Evolutionary conservation across 2,888 invertebrate genomes (phyloP), one percentile per base, ranked within the genome.

Genomic region (Coecobrya sp.): DNA sequence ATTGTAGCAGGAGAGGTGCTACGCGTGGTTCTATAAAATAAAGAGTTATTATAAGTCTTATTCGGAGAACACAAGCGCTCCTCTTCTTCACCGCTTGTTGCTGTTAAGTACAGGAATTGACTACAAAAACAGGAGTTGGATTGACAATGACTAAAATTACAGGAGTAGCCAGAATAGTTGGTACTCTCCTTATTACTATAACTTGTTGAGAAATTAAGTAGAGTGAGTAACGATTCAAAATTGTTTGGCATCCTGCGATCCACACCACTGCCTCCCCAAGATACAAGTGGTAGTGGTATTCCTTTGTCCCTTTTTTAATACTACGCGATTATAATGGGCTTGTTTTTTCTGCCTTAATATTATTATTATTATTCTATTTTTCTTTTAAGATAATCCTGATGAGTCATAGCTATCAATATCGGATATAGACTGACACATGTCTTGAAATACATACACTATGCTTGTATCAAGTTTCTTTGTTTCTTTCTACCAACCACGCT

Each of bases 181-280:
- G 19, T 65, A 42, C n/a, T 30, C n/a, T 8, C 30, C 49, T 82
- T 52, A 30, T 42, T 25, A 36, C 13, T 55, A 49, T 59, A 45
- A 70, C 36, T 89, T 84, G 89, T 42, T 30, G 82, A 84, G 55
- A 89, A 89, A 89, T 49, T 86, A 86, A 84, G 73, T 70, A 84
- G 55, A 70, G 52, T 52, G 52, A 84, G 84, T 73, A 84, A 55
- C 42, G 70, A 42, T 55, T 84, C 55, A 70, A 42, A 89, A 45
- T 36, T 84, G 19, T 89, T 84, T 89, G 89, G 89, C 89, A 89
- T 89, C 89, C 89, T 89, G 89, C 30, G 81, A 52, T 81, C 19
- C 73, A 19, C 73, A 22, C 45, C 42, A 45, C 45, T 45, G 22
- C 42, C 22, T 73, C 45, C 22, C 73, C 42, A 73, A 65, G 7